Percentiles rank a stretch among this genome's conserved stretches.
phyloP scores from a whole-genome alignment of 2,888 invertebrate genomes.

The Hydrotaea cyrtoneurina region DNA sequence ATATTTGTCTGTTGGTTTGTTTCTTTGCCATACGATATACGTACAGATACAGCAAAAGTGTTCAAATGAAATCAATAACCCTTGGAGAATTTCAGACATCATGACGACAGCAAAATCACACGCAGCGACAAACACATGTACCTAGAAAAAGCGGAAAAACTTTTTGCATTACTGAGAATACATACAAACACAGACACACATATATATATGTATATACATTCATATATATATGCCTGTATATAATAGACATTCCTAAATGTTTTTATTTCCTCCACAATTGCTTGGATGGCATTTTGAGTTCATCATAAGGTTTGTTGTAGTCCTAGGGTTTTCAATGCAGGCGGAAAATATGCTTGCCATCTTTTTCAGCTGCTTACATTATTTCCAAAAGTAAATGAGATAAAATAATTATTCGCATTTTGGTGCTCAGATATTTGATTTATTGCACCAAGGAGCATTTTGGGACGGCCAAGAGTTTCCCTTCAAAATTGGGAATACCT shows the following conservation, averaged over 20 bases:
- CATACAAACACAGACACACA: background rate
- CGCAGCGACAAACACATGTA: background rate
- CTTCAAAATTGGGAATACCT: no score
- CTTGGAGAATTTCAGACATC: conserved; percentile 62
- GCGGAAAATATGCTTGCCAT: no score
- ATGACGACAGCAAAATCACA: conserved; percentile 61
- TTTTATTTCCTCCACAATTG: background rate
- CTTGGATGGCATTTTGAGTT: background rate
- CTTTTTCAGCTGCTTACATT: no score
- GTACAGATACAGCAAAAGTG: conserved; percentile 47
- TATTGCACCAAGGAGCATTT: no score
- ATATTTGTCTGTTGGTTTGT: background rate
- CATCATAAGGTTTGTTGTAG: no score
- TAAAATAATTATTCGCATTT: no score
- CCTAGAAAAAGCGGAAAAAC: conserved; percentile 4
- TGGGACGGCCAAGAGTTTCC: no score
- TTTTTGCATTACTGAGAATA: background rate
- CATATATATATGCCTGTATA: background rate
- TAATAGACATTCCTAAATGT: background rate
- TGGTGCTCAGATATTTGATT: no score
- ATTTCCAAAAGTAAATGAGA: no score
- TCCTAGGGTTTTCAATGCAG: no score
- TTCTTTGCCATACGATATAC: no score
- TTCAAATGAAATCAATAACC: conserved; percentile 67
- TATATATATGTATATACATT: background rate